Conservation (phyloP, 2,797 vertebrate genomes). For the Euthynnus affinis region DNA sequence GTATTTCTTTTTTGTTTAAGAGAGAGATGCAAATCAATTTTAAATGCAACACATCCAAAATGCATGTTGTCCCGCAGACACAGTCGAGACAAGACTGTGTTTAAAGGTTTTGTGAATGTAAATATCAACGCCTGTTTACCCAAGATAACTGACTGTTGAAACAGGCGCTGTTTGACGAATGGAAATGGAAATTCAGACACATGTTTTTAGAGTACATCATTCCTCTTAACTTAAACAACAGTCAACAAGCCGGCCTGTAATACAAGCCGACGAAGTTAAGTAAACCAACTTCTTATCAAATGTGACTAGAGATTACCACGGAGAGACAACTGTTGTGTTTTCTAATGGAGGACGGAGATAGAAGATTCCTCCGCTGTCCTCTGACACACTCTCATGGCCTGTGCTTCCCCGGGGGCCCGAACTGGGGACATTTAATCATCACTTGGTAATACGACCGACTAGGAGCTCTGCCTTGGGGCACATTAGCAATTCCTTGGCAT, state of each 20-base stretch:
- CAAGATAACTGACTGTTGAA: background rate
- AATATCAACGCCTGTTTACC: background rate
- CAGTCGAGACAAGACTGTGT: too few relatives aligned
- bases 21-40: background rate
- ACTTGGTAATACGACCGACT: slow-evolving; percentile 63
- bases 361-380: slow-evolving; percentile 55
- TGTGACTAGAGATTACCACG: slow-evolving; percentile 27
- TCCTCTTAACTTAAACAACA: background rate
- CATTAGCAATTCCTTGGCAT: slow-evolving; percentile 73
- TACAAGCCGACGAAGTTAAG: slow-evolving; percentile 42
- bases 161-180: background rate
- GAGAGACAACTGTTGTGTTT: slow-evolving; percentile 32
- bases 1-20: background rate
- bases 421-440: slow-evolving; percentile 73
- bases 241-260: slow-evolving; percentile 19
- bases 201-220: background rate
- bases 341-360: slow-evolving; percentile 47
- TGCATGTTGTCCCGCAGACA: background rate
- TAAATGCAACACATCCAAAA: background rate
- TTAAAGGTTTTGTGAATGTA: too few relatives aligned
- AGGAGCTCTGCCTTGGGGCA: slow-evolving; percentile 67
- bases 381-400: slow-evolving; percentile 66
- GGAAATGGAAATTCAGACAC: background rate
- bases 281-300: slow-evolving; percentile 31
- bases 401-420: slow-evolving; percentile 28